Percentiles rank a stretch among this genome's conserved stretches.
Evolutionary conservation across 2,113 vertebrate species (phyloP).

Genomic region (Thomomys bottae): DNA sequence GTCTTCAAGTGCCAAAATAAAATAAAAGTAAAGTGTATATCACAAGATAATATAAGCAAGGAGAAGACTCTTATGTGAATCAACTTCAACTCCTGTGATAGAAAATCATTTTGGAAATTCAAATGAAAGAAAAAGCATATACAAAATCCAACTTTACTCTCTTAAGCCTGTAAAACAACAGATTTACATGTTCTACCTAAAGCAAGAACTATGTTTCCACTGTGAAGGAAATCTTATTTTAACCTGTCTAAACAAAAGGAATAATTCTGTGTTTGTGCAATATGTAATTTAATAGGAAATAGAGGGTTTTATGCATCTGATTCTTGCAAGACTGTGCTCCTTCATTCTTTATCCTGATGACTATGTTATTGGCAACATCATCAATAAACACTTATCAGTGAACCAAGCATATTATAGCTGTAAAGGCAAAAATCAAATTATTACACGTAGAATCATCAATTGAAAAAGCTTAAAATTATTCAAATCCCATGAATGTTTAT

Average conservation of each 20-base stretch:
- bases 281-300: constrained; percentile 52
- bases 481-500: neutral
- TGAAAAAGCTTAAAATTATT: constrained; percentile 47
- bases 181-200: constrained; percentile 31
- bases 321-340: neutral
- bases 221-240: constrained; percentile 32
- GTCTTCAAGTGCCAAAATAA: neutral
- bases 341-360: constrained; percentile 46
- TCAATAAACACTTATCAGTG: constrained; percentile 60
- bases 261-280: constrained; percentile 25
- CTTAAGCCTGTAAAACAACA: neutral
- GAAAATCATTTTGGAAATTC: constrained; percentile 64
- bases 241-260: neutral
- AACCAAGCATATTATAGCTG: constrained; percentile 40
- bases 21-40: constrained; percentile 28
- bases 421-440: constrained; percentile 24
- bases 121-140: constrained; percentile 57
- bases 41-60: constrained; percentile 54
- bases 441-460: constrained; percentile 33
- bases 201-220: neutral
- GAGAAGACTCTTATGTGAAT: constrained; percentile 56
- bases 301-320: constrained; percentile 37
- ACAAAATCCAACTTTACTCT: neutral
- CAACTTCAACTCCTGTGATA: constrained; percentile 53
- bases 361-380: constrained; percentile 15